phyloP scores from a whole-genome alignment of 2,113 vertebrate genomes.

The Megaceryle torquata region DNA sequence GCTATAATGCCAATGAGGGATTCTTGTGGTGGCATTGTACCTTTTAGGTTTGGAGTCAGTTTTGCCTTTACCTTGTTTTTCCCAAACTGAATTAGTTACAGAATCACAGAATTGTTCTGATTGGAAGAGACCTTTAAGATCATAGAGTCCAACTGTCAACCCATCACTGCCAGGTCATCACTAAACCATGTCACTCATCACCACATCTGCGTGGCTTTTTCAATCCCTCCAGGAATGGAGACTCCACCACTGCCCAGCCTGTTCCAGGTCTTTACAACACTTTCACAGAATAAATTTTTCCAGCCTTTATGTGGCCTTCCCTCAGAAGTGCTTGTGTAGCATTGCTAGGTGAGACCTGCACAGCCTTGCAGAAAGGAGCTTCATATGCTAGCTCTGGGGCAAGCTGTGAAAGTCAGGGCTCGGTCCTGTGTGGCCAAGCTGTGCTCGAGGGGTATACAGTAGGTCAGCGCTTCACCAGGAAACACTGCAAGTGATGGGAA shows the following conservation, averaged over 20 bases:
- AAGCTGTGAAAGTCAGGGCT: neutral
- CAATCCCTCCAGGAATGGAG: too few species aligned
- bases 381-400: accelerated
- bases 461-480: neutral
- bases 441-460: neutral
- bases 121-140: too few species aligned
- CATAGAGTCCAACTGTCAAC: too few species aligned
- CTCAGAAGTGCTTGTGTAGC: neutral
- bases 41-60: neutral
- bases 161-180: too few species aligned
- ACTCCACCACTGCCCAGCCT: too few species aligned
- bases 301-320: neutral
- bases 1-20: neutral
- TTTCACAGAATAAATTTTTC: too few species aligned
- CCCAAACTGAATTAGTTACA: neutral
- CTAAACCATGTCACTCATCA: too few species aligned
- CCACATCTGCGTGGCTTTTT: too few species aligned
- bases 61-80: neutral
- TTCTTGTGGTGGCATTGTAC: neutral
- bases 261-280: too few species aligned
- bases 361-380: neutral
- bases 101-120: too few species aligned
- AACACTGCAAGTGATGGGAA: neutral
- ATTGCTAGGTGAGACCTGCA: neutral
- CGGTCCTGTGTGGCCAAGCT: neutral